Conservation (phyloP, 1,140 invertebrate genomes). For the Drosophila nikananu region DNA sequence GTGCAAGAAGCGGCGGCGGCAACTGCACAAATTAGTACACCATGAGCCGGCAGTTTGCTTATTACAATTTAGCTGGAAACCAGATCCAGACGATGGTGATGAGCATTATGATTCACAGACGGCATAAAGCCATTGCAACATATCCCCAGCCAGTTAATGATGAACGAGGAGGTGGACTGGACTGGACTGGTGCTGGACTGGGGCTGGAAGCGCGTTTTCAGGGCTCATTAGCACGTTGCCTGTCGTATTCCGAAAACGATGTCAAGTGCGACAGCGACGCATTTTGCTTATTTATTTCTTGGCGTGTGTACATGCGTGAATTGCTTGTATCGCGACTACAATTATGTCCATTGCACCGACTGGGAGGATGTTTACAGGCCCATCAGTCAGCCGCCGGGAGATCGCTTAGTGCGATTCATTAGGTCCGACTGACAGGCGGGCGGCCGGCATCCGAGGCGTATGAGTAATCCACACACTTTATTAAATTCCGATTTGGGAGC, state of each 20-base stretch:
- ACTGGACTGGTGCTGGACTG: constrained; percentile 19
- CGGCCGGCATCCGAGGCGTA: constrained; percentile 18
- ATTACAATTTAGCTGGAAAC: constrained; percentile 56
- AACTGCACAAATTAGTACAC: constrained; percentile 44
- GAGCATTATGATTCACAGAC: constrained; percentile 44
- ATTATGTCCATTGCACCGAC: constrained; percentile 44
- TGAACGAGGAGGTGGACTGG: constrained; percentile 28
- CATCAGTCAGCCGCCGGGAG: constrained; percentile 44
- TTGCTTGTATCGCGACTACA: constrained; percentile 57
- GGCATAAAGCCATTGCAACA: constrained; percentile 50
- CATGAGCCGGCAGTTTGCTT: constrained; percentile 47
- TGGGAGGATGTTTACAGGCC: constrained; percentile 71
- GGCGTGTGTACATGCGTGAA: constrained; percentile 23
- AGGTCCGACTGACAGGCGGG: constrained; percentile 31
- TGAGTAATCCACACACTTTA: constrained; percentile 30
- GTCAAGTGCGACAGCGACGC: constrained; percentile 68
- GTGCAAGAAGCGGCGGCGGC: constrained; percentile 2
- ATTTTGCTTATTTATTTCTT: constrained; percentile 44
- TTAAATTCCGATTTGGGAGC: constrained; percentile 48
- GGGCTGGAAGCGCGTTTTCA: constrained; percentile 54
- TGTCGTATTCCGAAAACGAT: constrained; percentile 60
- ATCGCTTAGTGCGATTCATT: constrained; percentile 46
- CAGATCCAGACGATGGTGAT: constrained; percentile 1
- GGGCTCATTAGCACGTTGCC: constrained; percentile 80
- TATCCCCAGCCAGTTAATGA: constrained; percentile 34